A percentile compares a stretch with the other conserved stretches of the same genome.
Conservation (phyloP, 2,888 invertebrate species). For the Julus scanicus region DNA sequence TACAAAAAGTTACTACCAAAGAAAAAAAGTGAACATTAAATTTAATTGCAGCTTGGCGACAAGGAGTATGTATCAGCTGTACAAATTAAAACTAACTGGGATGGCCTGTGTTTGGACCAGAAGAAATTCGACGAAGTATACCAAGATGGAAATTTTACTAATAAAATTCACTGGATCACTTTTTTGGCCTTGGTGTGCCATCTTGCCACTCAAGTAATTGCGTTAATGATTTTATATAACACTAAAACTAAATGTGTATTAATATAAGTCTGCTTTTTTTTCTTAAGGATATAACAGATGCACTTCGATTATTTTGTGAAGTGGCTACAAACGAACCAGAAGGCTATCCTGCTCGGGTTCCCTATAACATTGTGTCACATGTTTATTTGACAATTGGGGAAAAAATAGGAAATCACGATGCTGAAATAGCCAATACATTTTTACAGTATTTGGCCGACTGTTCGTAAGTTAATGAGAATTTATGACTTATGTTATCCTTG, state of each 20-base stretch:
- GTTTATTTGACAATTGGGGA: conserved; percentile 46
- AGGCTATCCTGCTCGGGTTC: conserved; percentile 81
- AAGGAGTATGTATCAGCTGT: conserved; percentile 53
- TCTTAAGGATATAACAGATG: conserved; percentile 76
- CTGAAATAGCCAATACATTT: neutral
- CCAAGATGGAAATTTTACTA: conserved; percentile 77
- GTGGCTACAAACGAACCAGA: conserved; percentile 84
- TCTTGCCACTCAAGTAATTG: conserved; percentile 63
- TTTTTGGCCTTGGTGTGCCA: conserved; percentile 81
- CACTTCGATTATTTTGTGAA: conserved; percentile 84
- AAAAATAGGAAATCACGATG: conserved; percentile 2
- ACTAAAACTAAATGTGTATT: neutral
- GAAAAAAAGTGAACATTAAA: neutral
- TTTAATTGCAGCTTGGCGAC: conserved; percentile 56
- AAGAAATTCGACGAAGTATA: conserved; percentile 76
- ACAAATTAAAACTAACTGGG: conserved; percentile 63
- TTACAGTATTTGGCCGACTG: conserved; percentile 49
- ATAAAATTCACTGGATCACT: conserved; percentile 76
- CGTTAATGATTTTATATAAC: neutral
- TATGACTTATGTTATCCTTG: neutral
- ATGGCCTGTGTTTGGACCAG: conserved; percentile 67
- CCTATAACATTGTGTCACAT: conserved; percentile 62
- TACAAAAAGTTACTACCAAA: neutral
- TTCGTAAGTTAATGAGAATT: conserved; percentile 27
- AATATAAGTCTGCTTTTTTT: neutral